phyloP scores from a whole-genome alignment of 2,797 vertebrate genomes.

The Cynodonichthys magdalenae region DNA sequence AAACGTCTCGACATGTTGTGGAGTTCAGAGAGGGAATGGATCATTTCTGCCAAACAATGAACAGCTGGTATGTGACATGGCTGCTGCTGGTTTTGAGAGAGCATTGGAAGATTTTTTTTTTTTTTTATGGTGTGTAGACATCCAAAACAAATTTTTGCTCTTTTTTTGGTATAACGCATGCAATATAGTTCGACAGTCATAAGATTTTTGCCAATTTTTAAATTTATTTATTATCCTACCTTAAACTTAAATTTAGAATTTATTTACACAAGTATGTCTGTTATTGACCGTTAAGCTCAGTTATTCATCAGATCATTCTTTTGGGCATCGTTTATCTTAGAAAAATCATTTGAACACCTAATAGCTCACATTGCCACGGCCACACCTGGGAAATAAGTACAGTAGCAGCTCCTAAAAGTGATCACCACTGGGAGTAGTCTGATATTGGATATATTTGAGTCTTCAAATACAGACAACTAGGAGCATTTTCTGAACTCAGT shows the following conservation, averaged over 20 bases:
- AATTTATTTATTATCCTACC: neutral
- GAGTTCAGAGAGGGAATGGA: constrained; percentile 13
- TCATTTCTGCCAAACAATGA: constrained; percentile 23
- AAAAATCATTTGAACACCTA: constrained; percentile 1
- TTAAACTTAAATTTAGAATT: no score
- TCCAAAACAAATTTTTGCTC: neutral
- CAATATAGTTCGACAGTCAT: neutral
- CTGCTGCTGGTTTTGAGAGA: constrained; percentile 4
- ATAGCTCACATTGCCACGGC: constrained; percentile 22
- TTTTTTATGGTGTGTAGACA: neutral
- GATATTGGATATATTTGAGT: constrained; percentile 3
- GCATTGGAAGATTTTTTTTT: neutral
- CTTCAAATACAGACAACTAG: constrained; percentile 39
- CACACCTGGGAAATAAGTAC: constrained; percentile 56
- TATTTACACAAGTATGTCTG: no score
- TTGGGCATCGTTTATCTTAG: neutral
- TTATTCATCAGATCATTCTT: constrained; percentile 1
- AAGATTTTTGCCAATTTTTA: neutral
- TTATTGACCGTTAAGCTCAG: neutral
- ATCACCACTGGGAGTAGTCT: constrained; percentile 41
- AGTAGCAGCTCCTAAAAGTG: constrained; percentile 39
- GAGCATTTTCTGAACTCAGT: constrained; percentile 24
- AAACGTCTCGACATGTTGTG: constrained; percentile 59
- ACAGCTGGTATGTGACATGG: constrained; percentile 21
- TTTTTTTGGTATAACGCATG: neutral